Base-by-base conservation (phyloP, 1,140 invertebrate species). In the Atta colombica region DNA sequence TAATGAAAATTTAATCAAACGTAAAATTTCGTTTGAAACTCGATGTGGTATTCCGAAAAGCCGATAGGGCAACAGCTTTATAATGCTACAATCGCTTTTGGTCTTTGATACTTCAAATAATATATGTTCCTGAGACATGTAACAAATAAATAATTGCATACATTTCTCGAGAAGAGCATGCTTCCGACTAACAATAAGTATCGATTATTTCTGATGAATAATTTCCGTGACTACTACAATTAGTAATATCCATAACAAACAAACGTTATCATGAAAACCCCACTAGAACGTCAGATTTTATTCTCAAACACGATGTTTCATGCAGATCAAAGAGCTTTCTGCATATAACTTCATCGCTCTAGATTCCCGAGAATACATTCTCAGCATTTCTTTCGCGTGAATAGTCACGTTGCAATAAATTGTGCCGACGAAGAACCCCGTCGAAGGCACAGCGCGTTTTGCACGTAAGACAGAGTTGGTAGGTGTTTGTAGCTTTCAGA, bases 361-460 rank as follows among this genome's bases (percentile, higher is more conserved):
- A 31, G 31, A 51, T 69, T 81, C 60, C 12, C 53, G 18, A 18
- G 18, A 53, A 72, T 60, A 75, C 80, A 63, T 61, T 84, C 69
- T 84, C 80, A 49, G 69, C 80, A 21, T 63, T 84, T 84, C 69
- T 84, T 84, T 75, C 80, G 55, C 80, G 80, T n/a, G 55, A 18
- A 84, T 74, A 84, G 69, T 75, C 53, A 63, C 69, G 69, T 74
- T 61, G 80, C 80, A 35, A 55, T 45, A 74, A 84, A 84, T 84
- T 75, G 80, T 75, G 69, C 45, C 69, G 39, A 35, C 55, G 39
- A 74, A 75, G 65, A 84, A 75, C 35, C 35, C 31, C 25, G 25
- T 74, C 69, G 69, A 49, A 61, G 53, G 45, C 16, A 25, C 39
- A 16, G n/a, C 25, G 68, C 69, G 39, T 82, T 82, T 72, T 39